These are phyloP conservation scores for Holocentrus rufus DNA, from an alignment of 2,797 vertebrate species.

Conservation along the genomic window DNA sequence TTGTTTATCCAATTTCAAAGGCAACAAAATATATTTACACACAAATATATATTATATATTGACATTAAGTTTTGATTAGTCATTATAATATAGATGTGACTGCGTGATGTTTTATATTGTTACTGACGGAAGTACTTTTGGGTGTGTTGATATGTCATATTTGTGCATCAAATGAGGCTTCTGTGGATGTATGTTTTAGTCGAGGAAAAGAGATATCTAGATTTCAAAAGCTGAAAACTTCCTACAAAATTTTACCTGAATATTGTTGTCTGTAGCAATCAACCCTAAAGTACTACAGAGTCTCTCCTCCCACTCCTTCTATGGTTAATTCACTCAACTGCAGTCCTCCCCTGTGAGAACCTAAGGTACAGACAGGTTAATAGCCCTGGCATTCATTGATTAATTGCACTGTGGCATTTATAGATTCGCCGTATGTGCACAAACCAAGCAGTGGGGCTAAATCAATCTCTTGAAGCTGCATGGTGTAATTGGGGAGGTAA, in stretches of 20 bases:
- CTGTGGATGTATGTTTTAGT: background rate
- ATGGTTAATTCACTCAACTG: slow-evolving; percentile 46
- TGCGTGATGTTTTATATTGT: no score
- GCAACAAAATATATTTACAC: background rate
- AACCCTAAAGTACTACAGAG: background rate
- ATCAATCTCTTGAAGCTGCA: slow-evolving; percentile 41
- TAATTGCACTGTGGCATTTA: slow-evolving; percentile 60
- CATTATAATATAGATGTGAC: no score
- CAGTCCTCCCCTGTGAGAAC: slow-evolving; percentile 28
- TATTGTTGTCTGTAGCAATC: background rate
- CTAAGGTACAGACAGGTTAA: slow-evolving; percentile 64
- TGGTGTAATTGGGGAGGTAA: slow-evolving; percentile 34
- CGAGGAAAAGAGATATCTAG: slow-evolving; percentile 1
- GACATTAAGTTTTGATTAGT: no score
- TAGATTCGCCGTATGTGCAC: slow-evolving; percentile 55
- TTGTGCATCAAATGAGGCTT: no score
- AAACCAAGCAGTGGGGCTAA: slow-evolving; percentile 34
- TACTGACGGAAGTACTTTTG: no score
- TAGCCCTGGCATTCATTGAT: slow-evolving; percentile 56
- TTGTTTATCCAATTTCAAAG: slow-evolving; percentile 1
- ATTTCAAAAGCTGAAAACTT: background rate
- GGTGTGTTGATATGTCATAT: no score
- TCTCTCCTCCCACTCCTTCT: background rate
- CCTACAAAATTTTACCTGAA: background rate
- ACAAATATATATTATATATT: no score